Percentiles rank a stretch among this genome's conserved stretches.
Evolutionary conservation across 2,113 vertebrate species (phyloP).

Genomic region (Engraulis encrasicolus): DNA sequence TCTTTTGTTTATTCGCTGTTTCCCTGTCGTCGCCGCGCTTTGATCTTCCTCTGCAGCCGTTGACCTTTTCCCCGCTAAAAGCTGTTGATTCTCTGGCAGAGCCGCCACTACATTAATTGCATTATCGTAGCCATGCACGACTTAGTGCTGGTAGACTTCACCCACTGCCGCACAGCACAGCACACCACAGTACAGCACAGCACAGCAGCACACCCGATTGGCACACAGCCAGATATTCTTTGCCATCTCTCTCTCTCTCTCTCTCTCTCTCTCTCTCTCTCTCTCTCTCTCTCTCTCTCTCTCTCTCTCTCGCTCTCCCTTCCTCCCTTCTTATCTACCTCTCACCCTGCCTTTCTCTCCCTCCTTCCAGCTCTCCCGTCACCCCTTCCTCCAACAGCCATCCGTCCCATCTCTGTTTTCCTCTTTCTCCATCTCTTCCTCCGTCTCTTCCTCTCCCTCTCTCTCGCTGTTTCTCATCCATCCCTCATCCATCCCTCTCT

Average conservation of each 20-base stretch:
- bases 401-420: neutral
- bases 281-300: constrained; percentile 9
- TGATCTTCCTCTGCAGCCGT: constrained; percentile 19
- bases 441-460: neutral
- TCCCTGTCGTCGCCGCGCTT: neutral
- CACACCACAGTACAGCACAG: too few relatives aligned
- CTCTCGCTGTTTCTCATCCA: too few relatives aligned
- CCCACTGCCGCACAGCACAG: constrained; percentile 28
- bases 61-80: constrained; percentile 38
- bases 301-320: neutral
- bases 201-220: constrained; percentile 24
- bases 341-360: neutral
- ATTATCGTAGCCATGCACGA: constrained; percentile 7
- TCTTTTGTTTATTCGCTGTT: constrained; percentile 29
- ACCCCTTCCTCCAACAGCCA: neutral
- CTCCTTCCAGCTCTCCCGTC: constrained; percentile 8
- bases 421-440: neutral
- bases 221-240: constrained; percentile 17
- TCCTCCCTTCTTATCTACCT: neutral
- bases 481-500: neutral
- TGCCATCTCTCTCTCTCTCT: neutral
- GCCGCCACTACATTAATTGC: constrained; percentile 37
- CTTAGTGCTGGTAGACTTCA: neutral
- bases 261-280: constrained; percentile 20
- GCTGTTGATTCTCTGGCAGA: constrained; percentile 45